Percentiles rank a stretch among this genome's conserved stretches.
Conservation (phyloP, 2,113 vertebrate genomes). For the Formicarius rufipectus region DNA sequence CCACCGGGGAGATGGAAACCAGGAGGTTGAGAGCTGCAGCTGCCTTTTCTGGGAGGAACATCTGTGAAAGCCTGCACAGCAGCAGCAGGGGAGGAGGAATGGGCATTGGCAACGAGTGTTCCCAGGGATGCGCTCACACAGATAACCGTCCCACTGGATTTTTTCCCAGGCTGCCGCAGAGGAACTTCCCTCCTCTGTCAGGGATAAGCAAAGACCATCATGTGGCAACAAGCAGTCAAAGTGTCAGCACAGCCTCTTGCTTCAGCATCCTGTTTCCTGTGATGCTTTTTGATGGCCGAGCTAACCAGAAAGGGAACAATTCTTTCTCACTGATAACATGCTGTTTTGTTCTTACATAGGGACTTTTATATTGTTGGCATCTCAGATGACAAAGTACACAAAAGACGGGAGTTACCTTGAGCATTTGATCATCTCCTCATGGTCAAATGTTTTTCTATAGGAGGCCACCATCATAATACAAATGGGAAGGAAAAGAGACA, state of each 20-base stretch:
- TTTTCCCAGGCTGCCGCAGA: conserved; percentile 3
- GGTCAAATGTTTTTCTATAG: neutral
- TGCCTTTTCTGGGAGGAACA: conserved; percentile 54
- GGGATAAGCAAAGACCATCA: neutral
- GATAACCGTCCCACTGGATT: conserved; percentile 17
- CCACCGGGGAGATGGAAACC: conserved; percentile 29
- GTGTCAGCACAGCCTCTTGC: neutral
- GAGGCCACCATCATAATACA: neutral
- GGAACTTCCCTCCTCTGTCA: neutral
- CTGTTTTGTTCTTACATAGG: neutral
- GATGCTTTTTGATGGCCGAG: neutral
- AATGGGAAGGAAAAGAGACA: neutral
- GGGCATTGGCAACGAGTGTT: neutral
- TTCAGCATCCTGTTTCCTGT: neutral
- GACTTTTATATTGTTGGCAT: neutral
- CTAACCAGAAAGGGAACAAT: neutral
- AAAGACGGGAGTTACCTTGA: neutral
- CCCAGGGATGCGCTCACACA: conserved; percentile 13
- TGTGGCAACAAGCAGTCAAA: neutral
- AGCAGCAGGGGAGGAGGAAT: conserved; percentile 26
- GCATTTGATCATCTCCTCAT: neutral
- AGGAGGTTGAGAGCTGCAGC: conserved; percentile 25
- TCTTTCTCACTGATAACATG: neutral
- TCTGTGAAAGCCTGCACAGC: conserved; percentile 9
- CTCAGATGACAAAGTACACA: neutral